Conservation (phyloP, 2,888 invertebrate genomes). For the Dicyrtoma fusca region DNA sequence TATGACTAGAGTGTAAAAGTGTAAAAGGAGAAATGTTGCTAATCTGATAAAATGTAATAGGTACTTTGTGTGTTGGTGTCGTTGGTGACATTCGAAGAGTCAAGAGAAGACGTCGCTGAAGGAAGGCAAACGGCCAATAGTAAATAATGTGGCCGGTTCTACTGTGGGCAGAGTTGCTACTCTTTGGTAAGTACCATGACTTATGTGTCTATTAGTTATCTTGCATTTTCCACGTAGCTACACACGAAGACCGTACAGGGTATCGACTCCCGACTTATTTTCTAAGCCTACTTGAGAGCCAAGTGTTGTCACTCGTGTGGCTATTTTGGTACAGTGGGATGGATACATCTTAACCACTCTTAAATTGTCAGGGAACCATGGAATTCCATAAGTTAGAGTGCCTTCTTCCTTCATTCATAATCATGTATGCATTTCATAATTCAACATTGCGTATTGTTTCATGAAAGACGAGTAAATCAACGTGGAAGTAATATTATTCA, state of each 20-base stretch:
- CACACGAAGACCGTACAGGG: background rate
- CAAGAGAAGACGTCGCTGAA: background rate
- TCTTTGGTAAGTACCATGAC: constrained; percentile 21
- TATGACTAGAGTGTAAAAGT: background rate
- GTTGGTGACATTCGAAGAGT: constrained; percentile 2
- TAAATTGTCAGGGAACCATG: no score
- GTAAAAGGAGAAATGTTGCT: background rate
- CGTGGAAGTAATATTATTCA: no score
- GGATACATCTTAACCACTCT: no score
- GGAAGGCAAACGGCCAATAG: background rate
- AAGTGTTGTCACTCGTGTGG: background rate
- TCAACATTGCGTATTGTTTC: no score
- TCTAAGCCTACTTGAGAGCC: background rate
- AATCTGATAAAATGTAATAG: background rate
- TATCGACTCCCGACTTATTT: background rate
- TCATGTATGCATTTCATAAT: no score
- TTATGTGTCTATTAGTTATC: background rate
- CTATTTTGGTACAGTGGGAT: no score
- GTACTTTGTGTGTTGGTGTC: background rate
- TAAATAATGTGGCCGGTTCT: constrained; percentile 26
- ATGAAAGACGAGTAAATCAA: no score
- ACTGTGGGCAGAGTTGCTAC: constrained; percentile 28
- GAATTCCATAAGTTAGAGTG: no score
- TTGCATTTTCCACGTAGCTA: background rate
- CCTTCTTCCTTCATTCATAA: no score